Evolutionary conservation across 2,888 invertebrate genomes (phyloP).

Genomic region (Napeogenes inachia): DNA sequence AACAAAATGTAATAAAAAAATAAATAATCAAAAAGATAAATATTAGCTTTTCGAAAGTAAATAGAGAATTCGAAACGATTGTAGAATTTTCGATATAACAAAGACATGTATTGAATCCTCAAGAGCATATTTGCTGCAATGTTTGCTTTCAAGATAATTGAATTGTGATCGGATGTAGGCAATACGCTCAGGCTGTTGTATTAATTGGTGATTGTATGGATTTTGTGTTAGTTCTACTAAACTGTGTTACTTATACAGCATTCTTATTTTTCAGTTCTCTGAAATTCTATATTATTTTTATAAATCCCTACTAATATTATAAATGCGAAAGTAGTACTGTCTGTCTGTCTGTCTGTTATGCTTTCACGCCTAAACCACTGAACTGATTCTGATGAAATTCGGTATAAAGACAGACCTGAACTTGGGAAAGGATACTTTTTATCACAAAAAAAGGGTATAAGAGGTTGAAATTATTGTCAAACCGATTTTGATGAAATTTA

Average conservation of each 20-base stretch:
- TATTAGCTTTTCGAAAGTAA: background rate
- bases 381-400: too few species aligned
- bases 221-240: background rate
- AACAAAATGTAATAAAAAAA: background rate
- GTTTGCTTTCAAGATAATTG: conserved; percentile 59
- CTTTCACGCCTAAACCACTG: too few species aligned
- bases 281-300: too few species aligned
- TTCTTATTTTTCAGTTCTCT: too few species aligned
- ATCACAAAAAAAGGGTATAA: too few species aligned
- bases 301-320: too few species aligned
- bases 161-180: conserved; percentile 36
- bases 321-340: too few species aligned
- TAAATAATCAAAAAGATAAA: background rate
- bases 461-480: too few species aligned
- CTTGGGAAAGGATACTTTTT: too few species aligned
- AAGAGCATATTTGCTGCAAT: conserved; percentile 35
- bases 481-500: too few species aligned
- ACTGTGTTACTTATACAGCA: background rate
- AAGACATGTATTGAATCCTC: conserved; percentile 6
- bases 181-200: conserved; percentile 28
- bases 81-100: conserved; percentile 4
- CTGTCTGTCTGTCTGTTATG: too few species aligned
- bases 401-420: too few species aligned
- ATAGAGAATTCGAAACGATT: background rate
- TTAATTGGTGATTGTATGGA: conserved; percentile 1